Conservation (phyloP, 2,797 vertebrate species). For the Thamnophis elegans region DNA sequence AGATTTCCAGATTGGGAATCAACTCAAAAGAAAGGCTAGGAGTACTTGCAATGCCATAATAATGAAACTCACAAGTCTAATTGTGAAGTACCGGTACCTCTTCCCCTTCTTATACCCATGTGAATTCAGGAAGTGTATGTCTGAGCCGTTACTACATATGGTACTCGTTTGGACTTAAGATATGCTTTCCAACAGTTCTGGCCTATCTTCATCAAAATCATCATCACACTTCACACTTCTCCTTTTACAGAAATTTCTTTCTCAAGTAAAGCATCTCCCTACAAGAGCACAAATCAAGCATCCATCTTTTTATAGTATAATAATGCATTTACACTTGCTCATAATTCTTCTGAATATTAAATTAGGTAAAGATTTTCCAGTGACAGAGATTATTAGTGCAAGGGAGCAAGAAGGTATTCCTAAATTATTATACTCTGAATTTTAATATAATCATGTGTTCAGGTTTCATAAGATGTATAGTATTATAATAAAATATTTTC, state of each 20-base stretch:
- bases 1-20: neutral
- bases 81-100: neutral
- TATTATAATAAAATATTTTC: neutral
- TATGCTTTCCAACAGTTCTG: neutral
- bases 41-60: neutral
- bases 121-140: neutral
- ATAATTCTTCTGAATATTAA: neutral
- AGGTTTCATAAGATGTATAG: slow-evolving; percentile 15
- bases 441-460: neutral
- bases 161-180: neutral
- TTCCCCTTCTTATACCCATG: neutral
- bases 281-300: neutral
- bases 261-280: neutral
- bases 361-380: neutral
- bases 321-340: neutral
- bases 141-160: neutral
- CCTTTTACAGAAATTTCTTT: neutral
- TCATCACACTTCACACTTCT: neutral
- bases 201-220: neutral
- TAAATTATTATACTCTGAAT: slow-evolving; percentile 4
- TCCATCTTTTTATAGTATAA: neutral
- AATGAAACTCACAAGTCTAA: neutral
- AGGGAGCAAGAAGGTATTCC: slow-evolving; percentile 15
- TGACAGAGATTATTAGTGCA: slow-evolving; percentile 13
- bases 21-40: neutral